phyloP scores from a whole-genome alignment of 2,113 vertebrate genomes.

The Otus sunia region DNA sequence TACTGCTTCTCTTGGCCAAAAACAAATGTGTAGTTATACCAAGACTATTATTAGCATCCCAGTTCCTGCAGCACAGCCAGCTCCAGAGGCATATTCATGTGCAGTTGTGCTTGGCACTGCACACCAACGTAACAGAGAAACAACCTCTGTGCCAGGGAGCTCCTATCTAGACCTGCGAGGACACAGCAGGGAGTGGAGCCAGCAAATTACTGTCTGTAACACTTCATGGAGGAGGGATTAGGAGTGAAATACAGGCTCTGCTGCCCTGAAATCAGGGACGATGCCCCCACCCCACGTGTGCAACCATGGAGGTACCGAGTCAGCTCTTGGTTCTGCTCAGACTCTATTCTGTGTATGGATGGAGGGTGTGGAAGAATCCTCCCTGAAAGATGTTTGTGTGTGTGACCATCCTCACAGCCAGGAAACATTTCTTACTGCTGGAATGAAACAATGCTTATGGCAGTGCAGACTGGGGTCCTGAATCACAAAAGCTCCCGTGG shows the following conservation, averaged over 20 bases:
- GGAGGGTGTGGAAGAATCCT: not conserved
- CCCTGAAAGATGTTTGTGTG: not conserved
- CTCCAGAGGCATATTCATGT: not conserved
- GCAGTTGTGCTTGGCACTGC: not conserved
- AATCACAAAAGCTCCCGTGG: not conserved
- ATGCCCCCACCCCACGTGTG: no score
- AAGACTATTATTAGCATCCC: not conserved
- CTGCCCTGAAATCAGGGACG: not conserved
- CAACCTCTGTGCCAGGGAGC: not conserved
- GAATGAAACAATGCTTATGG: fast-evolving
- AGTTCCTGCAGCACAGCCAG: not conserved
- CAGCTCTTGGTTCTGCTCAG: not conserved
- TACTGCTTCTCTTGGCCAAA: not conserved
- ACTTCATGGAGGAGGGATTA: not conserved
- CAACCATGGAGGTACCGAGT: fast-evolving
- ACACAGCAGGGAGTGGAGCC: not conserved
- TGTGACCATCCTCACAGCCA: no score
- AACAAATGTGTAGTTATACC: not conserved
- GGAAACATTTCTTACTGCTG: not conserved
- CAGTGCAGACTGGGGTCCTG: not conserved
- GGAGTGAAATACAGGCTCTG: not conserved
- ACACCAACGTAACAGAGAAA: fast-evolving
- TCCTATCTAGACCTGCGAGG: not conserved
- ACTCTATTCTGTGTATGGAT: fast-evolving
- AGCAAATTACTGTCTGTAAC: not conserved